Base-by-base conservation (phyloP, 1,140 invertebrate genomes). In the Drosophila jambulina region DNA sequence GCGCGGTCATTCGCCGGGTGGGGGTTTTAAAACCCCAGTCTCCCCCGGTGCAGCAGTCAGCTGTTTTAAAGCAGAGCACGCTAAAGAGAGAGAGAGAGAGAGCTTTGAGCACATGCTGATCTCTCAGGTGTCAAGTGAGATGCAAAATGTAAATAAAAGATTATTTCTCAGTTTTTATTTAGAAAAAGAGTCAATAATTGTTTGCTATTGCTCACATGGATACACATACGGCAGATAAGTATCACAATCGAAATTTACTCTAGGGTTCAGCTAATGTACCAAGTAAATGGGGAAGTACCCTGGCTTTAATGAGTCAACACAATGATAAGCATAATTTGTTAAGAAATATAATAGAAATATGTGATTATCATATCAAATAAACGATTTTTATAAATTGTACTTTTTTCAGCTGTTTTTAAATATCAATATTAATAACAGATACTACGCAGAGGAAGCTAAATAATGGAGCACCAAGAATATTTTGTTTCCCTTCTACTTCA, bases 41-140 rank as follows among this genome's bases (percentile, higher is more conserved):
- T 10, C 51, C 48, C 17, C 49, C 36, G 29, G 10, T 25, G n/a
- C 15, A 19, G 32, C n/a, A 59, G n/a, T 71, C 69, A 72, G 67
- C 53, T 72, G 69, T 70, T 70, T 36, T 36, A 12, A 34, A 34
- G 12, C 12, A 13, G 32, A 34, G 32, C 4, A 12, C 6, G 32
- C 32, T 34, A 34, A n/a, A n/a, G n/a, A n/a, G 12, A 17, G 23
- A 25, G 45, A 57, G 38, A 15, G 10, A 2, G 27, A 13, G 36
- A 72, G 83, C 67, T 78, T 64, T 58, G 54, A 64, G 74, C 82
- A 69, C 65, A 71, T 72, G 67, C 38, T 54, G 62, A 70, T 56
- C 67, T 65, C 57, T 68, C 59, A 34, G 34, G 46, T 51, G 49
- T 40, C 25, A 64, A 71, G 46, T 63, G 45, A 43, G 59, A 21